These are phyloP conservation scores for Pyrochroa serraticornis DNA, from an alignment of 2,888 invertebrate species.

Conservation along the genomic window DNA sequence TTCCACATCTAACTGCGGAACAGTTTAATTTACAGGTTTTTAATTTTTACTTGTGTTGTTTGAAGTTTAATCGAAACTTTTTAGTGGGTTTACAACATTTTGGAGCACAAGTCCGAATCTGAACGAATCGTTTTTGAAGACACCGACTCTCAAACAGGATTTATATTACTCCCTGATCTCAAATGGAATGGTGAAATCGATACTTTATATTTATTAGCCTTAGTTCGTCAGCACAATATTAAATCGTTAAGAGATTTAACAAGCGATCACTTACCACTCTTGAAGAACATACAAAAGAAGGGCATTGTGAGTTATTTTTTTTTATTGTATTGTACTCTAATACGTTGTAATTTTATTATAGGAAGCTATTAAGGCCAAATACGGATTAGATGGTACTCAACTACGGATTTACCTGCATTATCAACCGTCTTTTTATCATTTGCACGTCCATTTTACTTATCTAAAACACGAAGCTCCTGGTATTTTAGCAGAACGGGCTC, in stretches of 20 bases:
- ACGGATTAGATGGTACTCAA: conserved; percentile 71
- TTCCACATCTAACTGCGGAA: conserved; percentile 75
- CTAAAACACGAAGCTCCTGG: conserved; percentile 82
- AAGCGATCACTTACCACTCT: conserved; percentile 75
- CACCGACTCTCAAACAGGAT: conserved; percentile 77
- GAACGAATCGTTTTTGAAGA: conserved; percentile 89
- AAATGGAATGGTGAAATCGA: conserved; percentile 92
- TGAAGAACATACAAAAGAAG: conserved; percentile 80
- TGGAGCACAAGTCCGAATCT: conserved; percentile 87
- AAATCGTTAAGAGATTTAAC: conserved; percentile 86
- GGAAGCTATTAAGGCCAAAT: conserved; percentile 79
- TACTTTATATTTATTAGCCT: conserved; percentile 83
- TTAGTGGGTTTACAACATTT: conserved; percentile 97
- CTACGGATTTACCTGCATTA: conserved; percentile 91
- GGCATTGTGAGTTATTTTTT: conserved; percentile 66
- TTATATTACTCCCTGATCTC: conserved; percentile 89
- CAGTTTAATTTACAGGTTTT: conserved; percentile 80
- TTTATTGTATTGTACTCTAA: background rate
- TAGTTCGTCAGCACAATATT: conserved; percentile 75
- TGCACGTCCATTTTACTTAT: conserved; percentile 92
- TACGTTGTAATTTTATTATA: conserved; percentile 55
- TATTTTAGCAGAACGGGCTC: conserved; percentile 83
- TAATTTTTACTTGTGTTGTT: background rate
- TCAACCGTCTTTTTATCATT: conserved; percentile 95
- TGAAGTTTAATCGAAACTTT: conserved; percentile 46